These are phyloP conservation scores for Antedon mediterranea DNA, from an alignment of 53 echinoderm and acorn worm genomes.

Conservation along the genomic window DNA sequence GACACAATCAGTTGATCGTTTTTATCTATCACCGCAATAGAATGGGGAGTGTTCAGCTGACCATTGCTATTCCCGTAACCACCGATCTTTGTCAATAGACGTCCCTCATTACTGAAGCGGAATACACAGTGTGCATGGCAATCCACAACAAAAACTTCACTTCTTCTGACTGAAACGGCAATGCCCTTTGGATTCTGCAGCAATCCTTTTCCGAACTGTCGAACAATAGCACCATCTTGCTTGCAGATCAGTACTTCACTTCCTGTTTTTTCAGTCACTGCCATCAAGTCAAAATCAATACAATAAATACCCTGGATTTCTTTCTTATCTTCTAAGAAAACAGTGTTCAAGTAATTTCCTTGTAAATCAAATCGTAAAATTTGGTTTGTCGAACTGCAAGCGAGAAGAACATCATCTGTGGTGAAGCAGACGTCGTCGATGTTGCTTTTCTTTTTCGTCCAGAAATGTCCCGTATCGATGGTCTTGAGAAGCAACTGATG, in stretches of 20 bases:
- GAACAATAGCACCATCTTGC: background rate
- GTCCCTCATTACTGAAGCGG: background rate
- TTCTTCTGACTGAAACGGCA: background rate
- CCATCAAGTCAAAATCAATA: background rate
- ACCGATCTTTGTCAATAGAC: background rate
- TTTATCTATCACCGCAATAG: background rate
- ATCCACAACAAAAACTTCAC: background rate
- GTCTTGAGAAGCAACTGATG: background rate
- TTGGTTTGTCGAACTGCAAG: background rate
- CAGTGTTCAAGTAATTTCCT: background rate
- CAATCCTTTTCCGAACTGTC: background rate
- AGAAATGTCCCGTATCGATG: background rate
- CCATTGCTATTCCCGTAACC: background rate
- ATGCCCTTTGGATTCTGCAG: background rate
- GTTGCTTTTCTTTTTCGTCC: background rate
- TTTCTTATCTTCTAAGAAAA: background rate
- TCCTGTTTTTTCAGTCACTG: background rate
- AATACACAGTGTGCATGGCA: background rate
- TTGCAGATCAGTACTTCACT: background rate
- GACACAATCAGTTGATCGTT: slow-evolving; percentile 1
- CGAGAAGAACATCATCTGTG: background rate
- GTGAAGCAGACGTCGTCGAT: background rate
- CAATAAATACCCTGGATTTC: background rate
- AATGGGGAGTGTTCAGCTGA: background rate
- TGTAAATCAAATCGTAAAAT: background rate